A percentile compares a stretch with the other conserved stretches of the same genome.
Evolutionary conservation across 2,888 invertebrate genomes (phyloP).

Genomic region (Deilephila porcellus): DNA sequence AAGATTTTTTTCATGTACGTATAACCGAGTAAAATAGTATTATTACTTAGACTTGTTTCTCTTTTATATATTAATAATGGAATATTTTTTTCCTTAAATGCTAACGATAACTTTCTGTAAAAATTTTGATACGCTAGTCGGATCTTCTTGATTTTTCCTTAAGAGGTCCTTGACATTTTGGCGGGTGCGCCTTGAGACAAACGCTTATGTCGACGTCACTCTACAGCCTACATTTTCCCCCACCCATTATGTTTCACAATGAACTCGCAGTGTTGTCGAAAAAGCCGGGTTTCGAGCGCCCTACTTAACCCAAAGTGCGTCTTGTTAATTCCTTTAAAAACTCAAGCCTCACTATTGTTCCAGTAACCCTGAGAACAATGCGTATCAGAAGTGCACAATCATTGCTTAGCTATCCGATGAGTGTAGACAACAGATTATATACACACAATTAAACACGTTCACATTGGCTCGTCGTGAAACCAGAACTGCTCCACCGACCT

Average conservation of each 20-base stretch:
- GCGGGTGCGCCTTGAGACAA: background rate
- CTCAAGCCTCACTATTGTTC: slow-evolving; percentile 47
- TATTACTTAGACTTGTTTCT: too few species aligned
- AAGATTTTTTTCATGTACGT: too few species aligned
- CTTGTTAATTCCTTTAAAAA: slow-evolving; percentile 56
- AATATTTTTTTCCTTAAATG: background rate
- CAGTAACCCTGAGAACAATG: slow-evolving; percentile 47
- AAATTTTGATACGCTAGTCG: background rate
- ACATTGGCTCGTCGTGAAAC: background rate
- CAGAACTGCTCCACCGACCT: background rate
- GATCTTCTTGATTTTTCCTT: slow-evolving; percentile 6
- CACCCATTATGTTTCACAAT: slow-evolving; percentile 19
- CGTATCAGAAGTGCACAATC: slow-evolving; percentile 24
- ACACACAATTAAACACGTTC: background rate
- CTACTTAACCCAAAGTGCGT: slow-evolving; percentile 48
- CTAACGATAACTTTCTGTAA: background rate
- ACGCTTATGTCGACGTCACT: background rate
- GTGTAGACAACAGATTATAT: background rate
- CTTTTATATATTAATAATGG: background rate
- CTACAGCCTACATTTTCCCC: slow-evolving; percentile 30
- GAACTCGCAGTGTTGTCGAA: slow-evolving; percentile 10
- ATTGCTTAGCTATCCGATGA: background rate
- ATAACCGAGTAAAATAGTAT: too few species aligned
- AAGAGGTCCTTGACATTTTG: slow-evolving; percentile 5
- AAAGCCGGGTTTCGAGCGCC: slow-evolving; percentile 4